Base-by-base conservation (phyloP, 2,888 invertebrate species). In the Taphrorychus bicolor region DNA sequence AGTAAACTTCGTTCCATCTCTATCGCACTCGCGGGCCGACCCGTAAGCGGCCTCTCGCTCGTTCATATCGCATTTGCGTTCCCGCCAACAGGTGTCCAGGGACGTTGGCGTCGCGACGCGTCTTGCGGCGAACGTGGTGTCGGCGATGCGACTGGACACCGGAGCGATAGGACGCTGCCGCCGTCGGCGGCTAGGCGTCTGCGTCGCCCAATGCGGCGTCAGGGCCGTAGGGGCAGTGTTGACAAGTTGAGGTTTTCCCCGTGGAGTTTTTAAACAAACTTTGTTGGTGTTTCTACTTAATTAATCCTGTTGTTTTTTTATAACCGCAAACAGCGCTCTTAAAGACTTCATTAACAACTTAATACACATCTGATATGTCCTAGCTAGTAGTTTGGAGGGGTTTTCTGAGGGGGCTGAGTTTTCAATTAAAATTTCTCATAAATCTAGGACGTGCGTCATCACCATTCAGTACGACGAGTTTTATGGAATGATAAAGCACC, bases 1-100 rank as follows among this genome's bases (percentile, higher is more conserved):
- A 32, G 11, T 32, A 32, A 32, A 32, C 11, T 11, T 32, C 32
- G 32, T 32, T 80, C 81, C 82, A 72, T 84, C 84, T 73, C 77
- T 85, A 73, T 82, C 84, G 66, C 81, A 85, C 41, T 84, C 85
- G 61, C 83, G 83, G 75, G 45, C 49, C 56, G 57, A 24, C 51
- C 52, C 61, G 41, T 42, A 45, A 85, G 85, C 72, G 85, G 53
- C 53, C 24, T 67, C 59, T 59, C 59, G 49, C 24, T 63, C 68
- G 59, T 53, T 21, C 68, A 59, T 63, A 40, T 21, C 59, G 63
- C 49, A 53, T 17, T 54, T 22, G 58, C 48, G 52, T 54, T 54
- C 57, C 24, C 63, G 63, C 59, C 68, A 63, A 67, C 67, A 63
- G 68, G 68, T 68, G 68, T 59, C 51, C 59, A 18, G 18, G 42